Evolutionary conservation across 2,888 invertebrate species (phyloP), one percentile per base, ranked within the genome.

Genomic region (Stenodema calcarata): DNA sequence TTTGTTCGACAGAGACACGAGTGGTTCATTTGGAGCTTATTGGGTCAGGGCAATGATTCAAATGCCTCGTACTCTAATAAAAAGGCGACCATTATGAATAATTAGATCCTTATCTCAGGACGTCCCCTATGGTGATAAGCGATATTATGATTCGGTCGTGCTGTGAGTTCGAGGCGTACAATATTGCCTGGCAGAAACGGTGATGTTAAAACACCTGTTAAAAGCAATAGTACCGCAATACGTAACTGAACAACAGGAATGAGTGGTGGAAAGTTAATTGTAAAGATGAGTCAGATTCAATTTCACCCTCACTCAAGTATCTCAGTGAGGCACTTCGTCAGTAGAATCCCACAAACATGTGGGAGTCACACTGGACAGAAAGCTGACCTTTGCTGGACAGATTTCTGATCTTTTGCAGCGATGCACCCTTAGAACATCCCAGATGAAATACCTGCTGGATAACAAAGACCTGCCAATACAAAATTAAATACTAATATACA

Each of bases 1-100:
- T 62, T 80, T 80, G 44, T 44, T 80, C 80, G 54, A 14, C 54
- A 50, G 54, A 80, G 14, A 50, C 44, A 80, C 80, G 50, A 80
- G 50, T 11, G 44, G 44, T 78, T 78, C 78, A 78, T 42, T 80
- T 54, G 44, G 54, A 18, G 30, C 54, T 80, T 80, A 80, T 50
- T 80, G 80, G 80, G 80, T 80, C 80, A 80, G 12, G 54, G 80
- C 44, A 30, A 27, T 78, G 78, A 78, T 62, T 62, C 62, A 27
- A 12, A 62, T 62, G 62, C 23, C 23, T 23, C 23, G 62, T 11
- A 62, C 9, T 23, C n/a, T 62, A 62, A 62, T 23, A 62, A 62
- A 62, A 62, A 62, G 27, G 23, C 62, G 62, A 62, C 50, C 50
- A 50, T 50, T 50, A 27, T 62, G 62, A 62, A 62, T 62, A 62